Evolutionary conservation across 2,888 invertebrate species (phyloP).

Genomic region (Chelonus formosanus): DNA sequence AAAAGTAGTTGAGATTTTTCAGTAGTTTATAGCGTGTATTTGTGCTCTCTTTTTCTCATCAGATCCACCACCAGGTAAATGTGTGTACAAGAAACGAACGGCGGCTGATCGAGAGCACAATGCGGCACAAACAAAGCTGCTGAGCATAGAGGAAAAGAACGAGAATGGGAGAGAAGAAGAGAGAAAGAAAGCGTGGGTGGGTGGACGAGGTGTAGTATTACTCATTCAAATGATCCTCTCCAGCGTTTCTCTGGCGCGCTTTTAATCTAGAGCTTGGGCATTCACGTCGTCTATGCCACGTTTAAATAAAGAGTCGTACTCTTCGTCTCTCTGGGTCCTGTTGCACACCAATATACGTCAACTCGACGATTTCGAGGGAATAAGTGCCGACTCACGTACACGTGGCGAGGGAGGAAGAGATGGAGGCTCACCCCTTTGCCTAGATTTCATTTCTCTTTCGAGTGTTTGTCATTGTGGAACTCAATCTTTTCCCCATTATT

Average conservation of each 20-base stretch:
- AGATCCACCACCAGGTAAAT: slow-evolving; percentile 22
- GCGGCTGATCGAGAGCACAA: slow-evolving; percentile 57
- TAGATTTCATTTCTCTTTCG: slow-evolving; percentile 49
- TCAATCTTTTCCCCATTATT: slow-evolving; percentile 44
- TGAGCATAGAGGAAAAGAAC: not conserved
- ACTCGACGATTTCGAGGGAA: slow-evolving; percentile 19
- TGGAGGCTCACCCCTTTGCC: slow-evolving; percentile 46
- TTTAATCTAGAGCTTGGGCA: slow-evolving; percentile 59
- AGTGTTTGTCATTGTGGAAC: slow-evolving; percentile 26
- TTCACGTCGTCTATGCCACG: slow-evolving; percentile 56
- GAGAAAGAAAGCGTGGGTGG: slow-evolving; percentile 57
- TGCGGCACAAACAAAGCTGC: slow-evolving; percentile 63
- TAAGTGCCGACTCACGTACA: slow-evolving; percentile 25
- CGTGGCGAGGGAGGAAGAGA: slow-evolving; percentile 22
- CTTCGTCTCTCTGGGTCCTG: slow-evolving; percentile 41
- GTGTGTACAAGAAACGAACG: slow-evolving; percentile 48
- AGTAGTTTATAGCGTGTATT: not conserved
- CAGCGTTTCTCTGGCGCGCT: slow-evolving; percentile 49
- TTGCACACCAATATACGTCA: slow-evolving; percentile 39
- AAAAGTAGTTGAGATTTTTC: slow-evolving; percentile 1
- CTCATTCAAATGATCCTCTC: slow-evolving; percentile 65
- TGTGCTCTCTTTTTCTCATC: slow-evolving; percentile 27
- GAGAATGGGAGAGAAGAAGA: not conserved
- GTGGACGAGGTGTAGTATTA: slow-evolving; percentile 64
- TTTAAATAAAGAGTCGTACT: slow-evolving; percentile 57